phyloP scores from a whole-genome alignment of 2,113 vertebrate genomes.

The Pao palembangensis region DNA sequence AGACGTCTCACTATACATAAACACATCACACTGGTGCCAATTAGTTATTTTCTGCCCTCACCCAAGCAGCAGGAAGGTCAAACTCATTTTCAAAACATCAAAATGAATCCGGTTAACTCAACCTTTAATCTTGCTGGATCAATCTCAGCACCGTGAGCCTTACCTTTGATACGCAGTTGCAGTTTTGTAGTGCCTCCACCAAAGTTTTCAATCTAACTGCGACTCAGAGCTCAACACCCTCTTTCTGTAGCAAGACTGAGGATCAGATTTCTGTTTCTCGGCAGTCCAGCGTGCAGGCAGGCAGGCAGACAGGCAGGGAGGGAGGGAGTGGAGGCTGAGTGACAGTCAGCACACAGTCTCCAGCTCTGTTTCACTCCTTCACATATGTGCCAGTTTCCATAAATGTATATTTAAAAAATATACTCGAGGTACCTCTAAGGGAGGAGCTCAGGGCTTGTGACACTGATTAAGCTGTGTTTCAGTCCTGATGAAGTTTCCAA shows the following conservation, averaged over 20 bases:
- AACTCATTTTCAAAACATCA: neutral
- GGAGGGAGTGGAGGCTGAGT: slow-evolving; percentile 44
- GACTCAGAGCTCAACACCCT: slow-evolving; percentile 65
- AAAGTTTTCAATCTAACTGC: slow-evolving; percentile 71
- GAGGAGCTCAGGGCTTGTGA: slow-evolving; percentile 11
- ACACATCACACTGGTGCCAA: slow-evolving; percentile 1
- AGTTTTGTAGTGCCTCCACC: slow-evolving; percentile 57
- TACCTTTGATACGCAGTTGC: slow-evolving; percentile 67
- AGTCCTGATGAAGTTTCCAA: slow-evolving; percentile 42
- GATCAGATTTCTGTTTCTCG: slow-evolving; percentile 71
- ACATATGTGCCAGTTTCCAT: slow-evolving; percentile 16
- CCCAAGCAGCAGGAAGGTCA: no score
- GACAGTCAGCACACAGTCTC: slow-evolving; percentile 47
- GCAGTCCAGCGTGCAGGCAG: slow-evolving; percentile 37
- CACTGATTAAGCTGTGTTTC: slow-evolving; percentile 37
- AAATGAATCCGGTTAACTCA: neutral
- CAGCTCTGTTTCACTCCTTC: slow-evolving; percentile 33
- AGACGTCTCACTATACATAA: neutral
- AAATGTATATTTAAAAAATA: slow-evolving; percentile 26
- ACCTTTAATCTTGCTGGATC: neutral
- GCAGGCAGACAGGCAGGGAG: slow-evolving; percentile 20
- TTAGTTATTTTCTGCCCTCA: neutral
- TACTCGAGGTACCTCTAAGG: slow-evolving; percentile 1
- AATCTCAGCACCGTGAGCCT: slow-evolving; percentile 31
- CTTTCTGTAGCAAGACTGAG: slow-evolving; percentile 55